Conservation (phyloP, 1,140 invertebrate genomes). For the Solen grandis region DNA sequence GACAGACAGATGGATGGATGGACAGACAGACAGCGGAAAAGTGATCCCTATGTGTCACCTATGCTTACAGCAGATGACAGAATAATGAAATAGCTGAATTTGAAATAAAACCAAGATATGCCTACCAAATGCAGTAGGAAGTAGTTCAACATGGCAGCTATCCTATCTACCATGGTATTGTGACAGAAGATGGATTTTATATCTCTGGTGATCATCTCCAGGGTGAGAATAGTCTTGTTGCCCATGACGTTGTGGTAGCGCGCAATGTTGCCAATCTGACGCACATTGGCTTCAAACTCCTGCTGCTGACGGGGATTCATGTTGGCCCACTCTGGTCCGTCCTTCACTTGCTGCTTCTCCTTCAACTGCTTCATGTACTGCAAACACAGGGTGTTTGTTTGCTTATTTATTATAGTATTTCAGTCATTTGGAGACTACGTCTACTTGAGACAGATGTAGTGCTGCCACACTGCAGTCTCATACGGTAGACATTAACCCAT, state of each 20-base stretch:
- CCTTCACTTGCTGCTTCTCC: conserved; percentile 82
- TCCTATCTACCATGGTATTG: conserved; percentile 93
- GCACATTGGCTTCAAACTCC: conserved; percentile 88
- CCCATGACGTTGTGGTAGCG: conserved; percentile 96
- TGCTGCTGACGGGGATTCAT: conserved; percentile 86
- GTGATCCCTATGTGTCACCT: no score
- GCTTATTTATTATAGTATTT: no score
- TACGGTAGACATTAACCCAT: no score
- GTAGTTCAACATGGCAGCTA: conserved; percentile 97
- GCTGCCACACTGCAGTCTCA: no score
- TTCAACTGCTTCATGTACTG: conserved; percentile 82
- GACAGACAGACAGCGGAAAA: no score
- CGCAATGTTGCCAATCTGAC: conserved; percentile 91
- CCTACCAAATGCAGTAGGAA: conserved; percentile 94
- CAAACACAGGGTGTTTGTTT: no score
- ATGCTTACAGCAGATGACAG: no score
- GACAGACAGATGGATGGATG: no score
- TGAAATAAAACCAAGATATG: background rate
- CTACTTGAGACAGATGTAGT: no score
- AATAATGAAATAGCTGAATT: no score
- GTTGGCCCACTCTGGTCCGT: conserved; percentile 90
- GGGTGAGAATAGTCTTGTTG: conserved; percentile 91
- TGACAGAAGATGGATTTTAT: conserved; percentile 95
- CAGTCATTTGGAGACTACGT: no score
- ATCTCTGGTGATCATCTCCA: conserved; percentile 90